Conservation (phyloP, 1,140 invertebrate species). For the Tetramorium parvispinum region DNA sequence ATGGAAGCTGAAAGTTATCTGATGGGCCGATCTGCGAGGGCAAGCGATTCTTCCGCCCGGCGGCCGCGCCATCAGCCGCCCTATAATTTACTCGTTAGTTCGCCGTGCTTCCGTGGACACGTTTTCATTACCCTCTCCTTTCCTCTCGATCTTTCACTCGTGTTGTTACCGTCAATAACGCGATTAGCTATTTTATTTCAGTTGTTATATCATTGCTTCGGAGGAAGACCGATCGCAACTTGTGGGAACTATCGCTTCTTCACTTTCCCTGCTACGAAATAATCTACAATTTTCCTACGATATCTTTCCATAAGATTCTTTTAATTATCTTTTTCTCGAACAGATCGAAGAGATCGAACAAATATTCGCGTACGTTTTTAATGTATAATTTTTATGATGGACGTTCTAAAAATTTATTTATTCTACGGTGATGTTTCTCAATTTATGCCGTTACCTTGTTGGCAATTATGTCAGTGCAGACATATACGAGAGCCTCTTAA, state of each 20-base stretch:
- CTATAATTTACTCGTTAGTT: constrained; percentile 83
- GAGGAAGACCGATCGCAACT: background rate
- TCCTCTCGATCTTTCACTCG: background rate
- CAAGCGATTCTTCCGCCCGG: constrained; percentile 61
- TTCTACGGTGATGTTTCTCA: background rate
- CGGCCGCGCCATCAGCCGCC: constrained; percentile 70
- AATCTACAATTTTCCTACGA: background rate
- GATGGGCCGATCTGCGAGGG: constrained; percentile 67
- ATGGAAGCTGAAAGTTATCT: constrained; percentile 80
- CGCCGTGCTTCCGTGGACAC: constrained; percentile 60
- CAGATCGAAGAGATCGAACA: too few relatives aligned
- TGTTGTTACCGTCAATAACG: constrained; percentile 7
- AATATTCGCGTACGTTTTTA: background rate
- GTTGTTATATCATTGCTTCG: background rate
- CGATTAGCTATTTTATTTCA: constrained; percentile 22
- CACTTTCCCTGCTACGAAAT: background rate
- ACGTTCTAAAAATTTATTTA: background rate
- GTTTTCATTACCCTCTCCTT: constrained; percentile 38
- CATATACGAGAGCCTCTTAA: background rate
- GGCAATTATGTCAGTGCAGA: background rate
- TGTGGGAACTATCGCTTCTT: background rate
- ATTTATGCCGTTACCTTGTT: background rate
- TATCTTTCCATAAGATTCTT: background rate
- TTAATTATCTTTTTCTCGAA: background rate
- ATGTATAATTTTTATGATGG: background rate